Evolutionary conservation across 2,888 invertebrate genomes (phyloP).

Genomic region (Dione vanillae): DNA sequence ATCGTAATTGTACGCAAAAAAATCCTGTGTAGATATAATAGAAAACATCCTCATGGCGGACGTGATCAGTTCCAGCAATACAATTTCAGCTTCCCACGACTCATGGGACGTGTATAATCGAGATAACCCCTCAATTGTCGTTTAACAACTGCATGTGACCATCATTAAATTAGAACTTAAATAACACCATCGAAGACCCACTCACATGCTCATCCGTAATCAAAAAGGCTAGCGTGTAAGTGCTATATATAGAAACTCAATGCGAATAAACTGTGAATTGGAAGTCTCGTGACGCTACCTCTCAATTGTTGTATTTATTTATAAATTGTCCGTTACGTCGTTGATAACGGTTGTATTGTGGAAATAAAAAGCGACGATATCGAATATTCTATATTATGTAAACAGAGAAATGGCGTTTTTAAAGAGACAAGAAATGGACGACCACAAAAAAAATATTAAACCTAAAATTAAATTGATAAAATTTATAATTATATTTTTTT

Average conservation of each 20-base stretch:
- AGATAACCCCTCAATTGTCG: constrained; percentile 46
- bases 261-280: constrained; percentile 65
- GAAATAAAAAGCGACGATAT: background rate
- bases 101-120: constrained; percentile 8
- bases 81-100: background rate
- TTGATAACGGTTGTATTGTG: constrained; percentile 28
- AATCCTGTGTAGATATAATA: too few species aligned
- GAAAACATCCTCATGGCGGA: too few species aligned
- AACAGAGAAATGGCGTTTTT: background rate
- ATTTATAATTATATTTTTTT: too few species aligned
- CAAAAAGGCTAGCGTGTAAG: constrained; percentile 70
- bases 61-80: too few species aligned
- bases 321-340: constrained; percentile 52
- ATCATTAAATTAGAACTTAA: constrained; percentile 60
- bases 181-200: constrained; percentile 66
- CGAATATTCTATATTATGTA: constrained; percentile 17
- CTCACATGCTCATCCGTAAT: constrained; percentile 59
- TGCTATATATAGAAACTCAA: constrained; percentile 73
- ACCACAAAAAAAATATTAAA: background rate
- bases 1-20: too few species aligned
- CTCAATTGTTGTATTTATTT: constrained; percentile 69
- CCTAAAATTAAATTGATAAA: too few species aligned
- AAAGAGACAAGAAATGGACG: background rate
- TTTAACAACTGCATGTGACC: constrained; percentile 56
- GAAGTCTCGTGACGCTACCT: constrained; percentile 66